These are phyloP conservation scores for Coelopa frigida DNA, from an alignment of 1,140 invertebrate genomes.

Conservation along the genomic window DNA sequence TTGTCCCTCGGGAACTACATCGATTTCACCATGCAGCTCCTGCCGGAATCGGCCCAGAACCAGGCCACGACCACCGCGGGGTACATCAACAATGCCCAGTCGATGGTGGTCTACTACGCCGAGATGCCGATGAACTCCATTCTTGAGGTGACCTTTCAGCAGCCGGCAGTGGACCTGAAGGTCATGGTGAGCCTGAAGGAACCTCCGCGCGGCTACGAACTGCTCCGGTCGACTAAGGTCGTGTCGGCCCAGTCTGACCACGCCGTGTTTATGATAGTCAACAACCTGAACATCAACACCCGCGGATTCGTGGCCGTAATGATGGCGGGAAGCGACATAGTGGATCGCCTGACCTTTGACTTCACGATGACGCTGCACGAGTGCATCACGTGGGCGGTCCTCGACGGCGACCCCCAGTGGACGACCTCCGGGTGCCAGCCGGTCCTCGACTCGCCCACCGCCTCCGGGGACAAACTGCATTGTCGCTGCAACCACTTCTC, in stretches of 20 bases:
- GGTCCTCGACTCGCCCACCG: neutral
- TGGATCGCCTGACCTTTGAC: neutral
- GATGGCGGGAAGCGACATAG: neutral
- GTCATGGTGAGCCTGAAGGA: slow-evolving; percentile 1
- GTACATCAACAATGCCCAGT: neutral
- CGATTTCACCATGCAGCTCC: neutral
- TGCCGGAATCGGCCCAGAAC: neutral
- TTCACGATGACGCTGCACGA: slow-evolving; percentile 1
- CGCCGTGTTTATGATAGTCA: neutral
- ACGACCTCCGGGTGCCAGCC: slow-evolving; percentile 5
- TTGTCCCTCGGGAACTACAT: neutral
- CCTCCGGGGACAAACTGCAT: neutral
- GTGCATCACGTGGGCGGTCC: slow-evolving; percentile 12
- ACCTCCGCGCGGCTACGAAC: neutral
- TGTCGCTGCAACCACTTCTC: slow-evolving; percentile 14
- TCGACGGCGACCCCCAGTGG: slow-evolving; percentile 7
- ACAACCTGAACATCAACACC: neutral
- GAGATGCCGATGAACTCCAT: slow-evolving; percentile 5
- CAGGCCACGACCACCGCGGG: too few species aligned
- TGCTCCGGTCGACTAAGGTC: neutral
- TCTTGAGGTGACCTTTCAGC: slow-evolving; percentile 4
- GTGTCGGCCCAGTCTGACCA: neutral
- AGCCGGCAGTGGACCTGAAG: neutral
- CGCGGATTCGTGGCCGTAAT: slow-evolving; percentile 8
- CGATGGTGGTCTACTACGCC: slow-evolving; percentile 8